phyloP scores from a whole-genome alignment of 2,888 invertebrate genomes.

The Lochmaea crataegi region DNA sequence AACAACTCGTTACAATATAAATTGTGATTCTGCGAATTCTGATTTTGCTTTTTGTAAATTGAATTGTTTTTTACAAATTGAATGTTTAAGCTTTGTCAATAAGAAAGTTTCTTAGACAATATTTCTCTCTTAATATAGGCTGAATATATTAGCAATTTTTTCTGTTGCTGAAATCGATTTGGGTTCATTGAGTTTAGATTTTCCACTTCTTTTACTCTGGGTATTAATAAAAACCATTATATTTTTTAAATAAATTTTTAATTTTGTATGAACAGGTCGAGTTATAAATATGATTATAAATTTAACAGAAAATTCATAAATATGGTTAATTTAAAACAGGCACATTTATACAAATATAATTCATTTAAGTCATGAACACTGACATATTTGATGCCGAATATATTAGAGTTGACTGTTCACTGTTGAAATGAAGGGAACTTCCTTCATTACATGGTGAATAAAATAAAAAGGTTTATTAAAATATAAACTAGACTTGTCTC shows the following conservation, averaged over 20 bases:
- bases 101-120: too few species aligned
- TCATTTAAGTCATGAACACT: slow-evolving; percentile 41
- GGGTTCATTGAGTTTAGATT: too few species aligned
- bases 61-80: too few species aligned
- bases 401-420: neutral
- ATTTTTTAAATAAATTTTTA: slow-evolving; percentile 19
- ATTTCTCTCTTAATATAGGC: too few species aligned
- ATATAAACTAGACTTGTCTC: too few species aligned
- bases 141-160: too few species aligned
- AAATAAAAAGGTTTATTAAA: neutral
- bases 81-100: too few species aligned
- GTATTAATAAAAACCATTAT: neutral
- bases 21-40: too few species aligned
- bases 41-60: too few species aligned
- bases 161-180: too few species aligned
- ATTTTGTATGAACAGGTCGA: slow-evolving; percentile 39
- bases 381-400: slow-evolving; percentile 15
- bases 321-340: slow-evolving; percentile 48
- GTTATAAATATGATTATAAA: slow-evolving; percentile 50
- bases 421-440: neutral
- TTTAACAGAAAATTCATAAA: slow-evolving; percentile 48
- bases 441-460: neutral
- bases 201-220: too few species aligned
- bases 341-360: slow-evolving; percentile 48
- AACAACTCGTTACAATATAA: too few species aligned